These are phyloP conservation scores for Zelostemma sp. DNA, from an alignment of 1,140 invertebrate species.

Conservation along the genomic window DNA sequence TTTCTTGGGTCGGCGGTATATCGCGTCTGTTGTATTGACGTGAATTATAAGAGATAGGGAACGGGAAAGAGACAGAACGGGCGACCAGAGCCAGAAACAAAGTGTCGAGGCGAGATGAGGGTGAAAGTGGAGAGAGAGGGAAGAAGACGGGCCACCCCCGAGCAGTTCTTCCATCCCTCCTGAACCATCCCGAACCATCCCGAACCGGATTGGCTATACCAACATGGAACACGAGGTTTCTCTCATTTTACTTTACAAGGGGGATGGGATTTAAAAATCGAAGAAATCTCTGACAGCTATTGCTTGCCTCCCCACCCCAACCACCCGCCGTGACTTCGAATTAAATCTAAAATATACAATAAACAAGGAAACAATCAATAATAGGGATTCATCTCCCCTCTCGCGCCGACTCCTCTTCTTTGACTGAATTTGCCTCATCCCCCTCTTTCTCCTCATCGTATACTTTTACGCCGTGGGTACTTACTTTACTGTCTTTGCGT, in stretches of 20 bases:
- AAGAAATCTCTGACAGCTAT: slow-evolving; percentile 69
- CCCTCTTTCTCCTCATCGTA: slow-evolving; percentile 31
- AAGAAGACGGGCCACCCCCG: slow-evolving; percentile 20
- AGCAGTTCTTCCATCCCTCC: slow-evolving; percentile 27
- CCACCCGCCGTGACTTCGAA: slow-evolving; percentile 54
- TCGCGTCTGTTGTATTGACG: slow-evolving; percentile 45
- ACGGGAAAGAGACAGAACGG: slow-evolving; percentile 14
- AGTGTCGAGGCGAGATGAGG: background rate
- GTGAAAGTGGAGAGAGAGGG: background rate
- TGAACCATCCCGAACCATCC: slow-evolving; percentile 22
- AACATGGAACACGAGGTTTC: slow-evolving; percentile 49
- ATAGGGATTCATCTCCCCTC: slow-evolving; percentile 40
- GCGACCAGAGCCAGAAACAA: slow-evolving; percentile 20
- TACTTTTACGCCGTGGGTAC: too few species aligned
- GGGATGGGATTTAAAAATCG: slow-evolving; percentile 67
- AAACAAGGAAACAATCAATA: slow-evolving; percentile 70
- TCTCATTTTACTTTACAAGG: slow-evolving; percentile 68
- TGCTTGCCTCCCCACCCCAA: slow-evolving; percentile 49
- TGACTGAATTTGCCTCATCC: slow-evolving; percentile 1
- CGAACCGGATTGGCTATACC: slow-evolving; percentile 42
- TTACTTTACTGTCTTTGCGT: too few species aligned
- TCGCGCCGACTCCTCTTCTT: background rate
- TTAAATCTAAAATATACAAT: slow-evolving; percentile 72
- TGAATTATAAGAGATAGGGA: slow-evolving; percentile 48
- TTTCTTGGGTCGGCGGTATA: slow-evolving; percentile 22